A percentile compares a stretch with the other conserved stretches of the same genome.
These are phyloP conservation scores for Allophyes oxyacanthae DNA, from an alignment of 2,888 invertebrate genomes.

Conservation along the genomic window DNA sequence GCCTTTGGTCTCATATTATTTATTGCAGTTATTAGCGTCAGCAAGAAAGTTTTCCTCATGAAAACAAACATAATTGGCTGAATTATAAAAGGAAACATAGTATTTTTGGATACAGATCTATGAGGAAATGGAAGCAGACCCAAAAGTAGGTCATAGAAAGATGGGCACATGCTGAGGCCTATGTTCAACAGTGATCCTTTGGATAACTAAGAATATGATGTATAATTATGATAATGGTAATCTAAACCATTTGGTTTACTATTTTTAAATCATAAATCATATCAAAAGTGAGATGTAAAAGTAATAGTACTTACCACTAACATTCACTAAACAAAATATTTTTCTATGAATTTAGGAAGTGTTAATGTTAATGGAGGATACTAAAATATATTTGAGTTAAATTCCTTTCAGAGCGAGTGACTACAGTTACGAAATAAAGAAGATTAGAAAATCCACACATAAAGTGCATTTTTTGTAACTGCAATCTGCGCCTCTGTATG, in stretches of 20 bases:
- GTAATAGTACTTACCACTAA: too few species aligned
- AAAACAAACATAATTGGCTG: neutral
- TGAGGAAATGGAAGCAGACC: too few species aligned
- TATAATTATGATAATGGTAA: too few species aligned
- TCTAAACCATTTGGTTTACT: too few species aligned
- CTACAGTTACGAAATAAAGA: neutral
- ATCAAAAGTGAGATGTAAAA: neutral
- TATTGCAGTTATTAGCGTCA: neutral
- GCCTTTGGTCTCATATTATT: conserved; percentile 2
- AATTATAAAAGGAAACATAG: neutral
- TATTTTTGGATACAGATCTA: neutral
- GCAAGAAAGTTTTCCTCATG: neutral
- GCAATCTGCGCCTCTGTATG: too few species aligned
- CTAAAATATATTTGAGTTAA: conserved; percentile 43
- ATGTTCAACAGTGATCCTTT: too few species aligned
- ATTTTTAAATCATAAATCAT: neutral
- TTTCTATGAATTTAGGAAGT: conserved; percentile 7
- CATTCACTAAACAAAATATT: conserved; percentile 7
- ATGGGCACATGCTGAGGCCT: too few species aligned
- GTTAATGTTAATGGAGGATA: conserved; percentile 26
- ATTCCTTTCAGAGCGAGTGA: conserved; percentile 23
- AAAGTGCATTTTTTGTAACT: neutral
- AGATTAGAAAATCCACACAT: conserved; percentile 15
- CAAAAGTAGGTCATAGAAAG: too few species aligned
- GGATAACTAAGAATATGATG: too few species aligned